A percentile compares a stretch with the other conserved stretches of the same genome.
phyloP scores from a whole-genome alignment of 2,113 vertebrate genomes.

The Tricholaema leucomelas region DNA sequence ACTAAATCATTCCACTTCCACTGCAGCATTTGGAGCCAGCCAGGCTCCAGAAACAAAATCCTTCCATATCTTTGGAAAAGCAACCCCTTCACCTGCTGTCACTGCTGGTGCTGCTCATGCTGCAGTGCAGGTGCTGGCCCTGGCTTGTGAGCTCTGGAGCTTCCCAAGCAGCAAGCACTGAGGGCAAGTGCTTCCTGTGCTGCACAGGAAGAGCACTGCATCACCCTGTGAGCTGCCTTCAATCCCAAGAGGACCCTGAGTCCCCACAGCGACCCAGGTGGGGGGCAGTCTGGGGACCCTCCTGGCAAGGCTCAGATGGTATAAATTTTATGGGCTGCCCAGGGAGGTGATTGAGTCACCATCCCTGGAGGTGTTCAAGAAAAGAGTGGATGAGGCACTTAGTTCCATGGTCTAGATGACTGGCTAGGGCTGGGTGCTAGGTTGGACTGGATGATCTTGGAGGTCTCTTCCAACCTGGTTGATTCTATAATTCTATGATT shows the following conservation, averaged over 20 bases:
- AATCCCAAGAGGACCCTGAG: too few species aligned
- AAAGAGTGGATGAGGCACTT: too few species aligned
- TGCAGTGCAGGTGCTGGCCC: not conserved
- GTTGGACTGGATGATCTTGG: too few species aligned
- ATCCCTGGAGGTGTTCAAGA: too few species aligned
- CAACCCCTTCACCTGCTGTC: fast-evolving
- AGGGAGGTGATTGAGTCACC: too few species aligned
- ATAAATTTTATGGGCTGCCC: too few species aligned
- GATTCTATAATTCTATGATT: too few species aligned
- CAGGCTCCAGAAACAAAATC: not conserved
- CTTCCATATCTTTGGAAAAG: not conserved
- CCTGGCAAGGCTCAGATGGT: too few species aligned
- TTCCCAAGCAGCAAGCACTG: not conserved
- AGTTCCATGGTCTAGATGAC: too few species aligned
- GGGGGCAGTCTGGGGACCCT: too few species aligned
- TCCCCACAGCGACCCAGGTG: not conserved
- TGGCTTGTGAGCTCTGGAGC: fast-evolving
- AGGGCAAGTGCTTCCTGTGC: not conserved
- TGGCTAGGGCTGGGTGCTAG: too few species aligned
- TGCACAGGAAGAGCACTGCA: not conserved
- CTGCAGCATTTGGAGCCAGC: not conserved
- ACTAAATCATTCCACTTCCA: not conserved
- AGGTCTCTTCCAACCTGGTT: too few species aligned
- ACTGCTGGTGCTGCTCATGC: not conserved
- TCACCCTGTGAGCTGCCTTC: not conserved